phyloP scores from a whole-genome alignment of 2,888 invertebrate species.

The Tuta absoluta region DNA sequence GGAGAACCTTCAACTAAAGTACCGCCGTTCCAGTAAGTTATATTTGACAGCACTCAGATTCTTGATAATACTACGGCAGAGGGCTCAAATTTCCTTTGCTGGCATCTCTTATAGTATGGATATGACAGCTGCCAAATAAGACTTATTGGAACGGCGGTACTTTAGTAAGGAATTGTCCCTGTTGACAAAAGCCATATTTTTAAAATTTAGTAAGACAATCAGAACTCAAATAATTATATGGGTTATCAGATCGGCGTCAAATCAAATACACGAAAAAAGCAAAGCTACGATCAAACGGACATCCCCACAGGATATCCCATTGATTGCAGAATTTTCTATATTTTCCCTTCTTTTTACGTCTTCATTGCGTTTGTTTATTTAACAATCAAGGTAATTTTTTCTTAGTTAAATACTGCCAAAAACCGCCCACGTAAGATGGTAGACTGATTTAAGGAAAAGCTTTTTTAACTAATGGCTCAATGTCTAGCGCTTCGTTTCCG shows the following conservation, averaged over 20 bases:
- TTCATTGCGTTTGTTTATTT: neutral
- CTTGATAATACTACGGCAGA: no score
- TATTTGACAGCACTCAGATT: no score
- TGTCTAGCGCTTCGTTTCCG: neutral
- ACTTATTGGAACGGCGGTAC: no score
- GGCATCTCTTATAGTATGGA: no score
- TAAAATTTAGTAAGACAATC: neutral
- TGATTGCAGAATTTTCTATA: neutral
- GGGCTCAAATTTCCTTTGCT: no score
- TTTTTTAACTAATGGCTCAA: slow-evolving; percentile 7
- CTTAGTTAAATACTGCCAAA: neutral
- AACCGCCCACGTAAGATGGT: neutral
- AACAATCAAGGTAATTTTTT: neutral
- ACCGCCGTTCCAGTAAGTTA: no score
- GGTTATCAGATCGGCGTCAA: neutral
- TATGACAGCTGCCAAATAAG: no score
- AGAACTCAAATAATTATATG: neutral
- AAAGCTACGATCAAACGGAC: neutral
- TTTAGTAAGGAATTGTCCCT: no score
- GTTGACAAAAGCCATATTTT: no score
- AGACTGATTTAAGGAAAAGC: neutral
- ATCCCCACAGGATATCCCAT: neutral
- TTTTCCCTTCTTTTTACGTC: neutral
- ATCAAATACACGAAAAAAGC: neutral
- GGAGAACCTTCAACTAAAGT: no score